Conservation (phyloP, 1,140 invertebrate genomes). For the Cotesia glomerata region DNA sequence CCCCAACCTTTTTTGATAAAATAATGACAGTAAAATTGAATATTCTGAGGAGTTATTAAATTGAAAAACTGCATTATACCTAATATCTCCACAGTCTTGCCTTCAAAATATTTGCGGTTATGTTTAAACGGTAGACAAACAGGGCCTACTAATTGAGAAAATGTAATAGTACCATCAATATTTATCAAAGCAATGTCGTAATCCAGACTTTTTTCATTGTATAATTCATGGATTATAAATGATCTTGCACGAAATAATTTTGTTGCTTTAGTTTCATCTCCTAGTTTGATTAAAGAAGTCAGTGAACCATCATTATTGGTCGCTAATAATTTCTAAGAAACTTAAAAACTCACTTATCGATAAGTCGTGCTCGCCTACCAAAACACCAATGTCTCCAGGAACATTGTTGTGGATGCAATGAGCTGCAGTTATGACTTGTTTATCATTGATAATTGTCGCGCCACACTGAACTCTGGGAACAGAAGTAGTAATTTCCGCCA, state of each 20-base stretch:
- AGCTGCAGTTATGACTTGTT: conserved; percentile 73
- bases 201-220: conserved; percentile 46
- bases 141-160: conserved; percentile 65
- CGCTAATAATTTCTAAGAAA: background rate
- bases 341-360: conserved; percentile 31
- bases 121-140: conserved; percentile 73
- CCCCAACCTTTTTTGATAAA: conserved; percentile 69
- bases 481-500: conserved; percentile 66
- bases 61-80: conserved; percentile 50
- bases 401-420: conserved; percentile 65
- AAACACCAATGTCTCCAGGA: conserved; percentile 47
- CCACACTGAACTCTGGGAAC: conserved; percentile 67
- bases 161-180: conserved; percentile 61
- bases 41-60: background rate
- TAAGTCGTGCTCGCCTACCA: conserved; percentile 67
- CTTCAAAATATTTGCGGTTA: conserved; percentile 55
- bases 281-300: conserved; percentile 34
- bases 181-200: conserved; percentile 72
- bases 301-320: conserved; percentile 53
- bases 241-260: conserved; percentile 39
- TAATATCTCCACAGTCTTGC: conserved; percentile 60
- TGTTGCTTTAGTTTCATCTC: conserved; percentile 52
- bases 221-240: conserved; percentile 56
- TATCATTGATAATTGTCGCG: conserved; percentile 68
- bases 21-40: background rate